Evolutionary conservation across 1,140 invertebrate species (phyloP), one percentile per base, ranked within the genome.

Genomic region (Drosophila cardini): DNA sequence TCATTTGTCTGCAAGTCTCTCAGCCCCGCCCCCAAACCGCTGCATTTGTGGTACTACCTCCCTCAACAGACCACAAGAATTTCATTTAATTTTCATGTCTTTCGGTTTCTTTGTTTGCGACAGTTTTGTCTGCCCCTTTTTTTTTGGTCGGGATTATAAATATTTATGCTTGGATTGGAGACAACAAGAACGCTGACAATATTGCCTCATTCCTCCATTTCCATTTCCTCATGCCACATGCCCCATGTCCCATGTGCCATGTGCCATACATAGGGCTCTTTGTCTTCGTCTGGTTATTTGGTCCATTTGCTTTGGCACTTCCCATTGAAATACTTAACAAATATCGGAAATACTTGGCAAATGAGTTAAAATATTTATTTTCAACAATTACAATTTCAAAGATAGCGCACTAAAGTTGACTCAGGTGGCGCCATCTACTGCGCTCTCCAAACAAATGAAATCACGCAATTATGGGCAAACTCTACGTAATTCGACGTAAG

Each of bases 141-240:
- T 36, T 18, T 46, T 36, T 56, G 36, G 18, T 16, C 11, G 53
- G 58, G 57, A 62, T 72, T 60, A 61, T 76, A 85, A 78, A 87
- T 86, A 86, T 82, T 87, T 87, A 87, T 86, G 69, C 64, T 76
- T 73, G 68, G 56, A 53, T 43, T 58, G 64, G 76, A 58, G 69
- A 70, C 69, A 76, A 57, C 46, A 40, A 61, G 58, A 38, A 72
- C 21, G 56, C 50, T 76, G 71, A 69, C 64, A 34, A 46, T 15
- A 46, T 50, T 60, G 62, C 21, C 32, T 45, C 46, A 18, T 71
- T 11, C 7, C 6, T 9, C 21, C 21, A 26, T 26, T 26, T 5
- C 21, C 21, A 26, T 26, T 26, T 26, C 21, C 21, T 4, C 34
- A 36, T 36, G 2, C 34, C 34, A 10, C 7, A 36, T 36, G 34